Evolutionary conservation across 2,797 vertebrate genomes (phyloP), one percentile per base, ranked within the genome.

Genomic region (Syngnathus rostellatus): DNA sequence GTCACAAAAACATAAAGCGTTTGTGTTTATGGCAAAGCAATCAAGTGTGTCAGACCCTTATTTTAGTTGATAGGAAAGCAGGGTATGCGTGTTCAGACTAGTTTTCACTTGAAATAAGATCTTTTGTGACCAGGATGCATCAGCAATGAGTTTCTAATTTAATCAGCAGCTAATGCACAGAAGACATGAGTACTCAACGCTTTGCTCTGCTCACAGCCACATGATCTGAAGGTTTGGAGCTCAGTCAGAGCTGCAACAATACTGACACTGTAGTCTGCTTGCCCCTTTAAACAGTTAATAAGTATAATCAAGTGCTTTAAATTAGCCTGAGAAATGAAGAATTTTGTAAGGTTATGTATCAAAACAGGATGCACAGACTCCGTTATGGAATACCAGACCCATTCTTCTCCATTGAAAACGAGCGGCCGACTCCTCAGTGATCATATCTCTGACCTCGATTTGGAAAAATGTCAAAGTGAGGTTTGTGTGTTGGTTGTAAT

Each of bases 301-400:
- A 74, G 65, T 67, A 66, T 76, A 75, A 82, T 86, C 80, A 81
- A 72, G 74, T 83, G 78, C 64, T 80, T 84, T 81, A 69, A 78
- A 83, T 84, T 74, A 78, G 68, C 37, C 37, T 9, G 53, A 73
- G 67, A 76, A 77, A 73, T 58, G 37, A 72, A 72, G 71, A 63
- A 72, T 79, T 71, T 65, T 72, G 38, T 48, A 6, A 63, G 41
- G 61, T 31, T 31, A 2, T 16, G 8, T 31, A 31, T 2, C 58
- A 45, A 63, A 58, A 68, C 64, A 72, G 62, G 63, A 80, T 68
- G 68, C 73, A 37, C 61, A 74, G 25, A 51, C 68, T 74, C 68
- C 77, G 62, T 77, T 76, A 45, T 63, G 58, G 43, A 54, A 61
- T 31, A 55, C 57, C 53, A 54, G 48, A 63, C 46, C 7, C 2